Conservation (phyloP, 1,140 invertebrate genomes). For the Neotoxoptera formosana region DNA sequence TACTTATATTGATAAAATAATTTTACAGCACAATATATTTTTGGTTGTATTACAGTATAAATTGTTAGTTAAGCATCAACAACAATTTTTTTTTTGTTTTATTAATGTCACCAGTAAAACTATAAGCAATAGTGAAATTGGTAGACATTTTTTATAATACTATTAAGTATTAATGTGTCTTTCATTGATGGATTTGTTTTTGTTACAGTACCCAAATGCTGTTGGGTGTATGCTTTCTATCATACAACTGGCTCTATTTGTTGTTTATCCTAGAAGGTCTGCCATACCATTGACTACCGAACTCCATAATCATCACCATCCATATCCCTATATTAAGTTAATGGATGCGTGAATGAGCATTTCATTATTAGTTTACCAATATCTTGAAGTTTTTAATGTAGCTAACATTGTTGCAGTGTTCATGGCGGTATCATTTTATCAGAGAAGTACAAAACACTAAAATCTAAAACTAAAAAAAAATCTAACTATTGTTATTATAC, state of each 20-base stretch:
- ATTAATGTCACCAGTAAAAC: too few relatives aligned
- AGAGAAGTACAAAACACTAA: not conserved
- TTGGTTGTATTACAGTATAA: not conserved
- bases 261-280: conserved; percentile 41
- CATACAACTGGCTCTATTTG: conserved; percentile 14
- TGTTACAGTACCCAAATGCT: conserved; percentile 44
- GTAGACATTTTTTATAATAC: not conserved
- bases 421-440: not conserved
- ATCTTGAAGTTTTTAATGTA: not conserved
- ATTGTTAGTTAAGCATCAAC: too few relatives aligned
- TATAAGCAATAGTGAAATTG: too few relatives aligned
- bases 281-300: not conserved
- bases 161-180: not conserved
- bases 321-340: conserved; percentile 11
- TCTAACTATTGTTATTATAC: not conserved
- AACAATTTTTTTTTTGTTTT: too few relatives aligned
- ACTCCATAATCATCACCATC: not conserved
- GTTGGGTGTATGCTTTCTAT: conserved; percentile 32
- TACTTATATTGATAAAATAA: not conserved
- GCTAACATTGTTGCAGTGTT: not conserved
- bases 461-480: not conserved
- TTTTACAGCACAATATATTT: not conserved
- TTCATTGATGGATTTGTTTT: not conserved
- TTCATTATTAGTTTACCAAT: not conserved
- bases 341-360: conserved; percentile 10